Evolutionary conservation across 2,888 invertebrate species (phyloP).

Genomic region (Pimpla rufipes): DNA sequence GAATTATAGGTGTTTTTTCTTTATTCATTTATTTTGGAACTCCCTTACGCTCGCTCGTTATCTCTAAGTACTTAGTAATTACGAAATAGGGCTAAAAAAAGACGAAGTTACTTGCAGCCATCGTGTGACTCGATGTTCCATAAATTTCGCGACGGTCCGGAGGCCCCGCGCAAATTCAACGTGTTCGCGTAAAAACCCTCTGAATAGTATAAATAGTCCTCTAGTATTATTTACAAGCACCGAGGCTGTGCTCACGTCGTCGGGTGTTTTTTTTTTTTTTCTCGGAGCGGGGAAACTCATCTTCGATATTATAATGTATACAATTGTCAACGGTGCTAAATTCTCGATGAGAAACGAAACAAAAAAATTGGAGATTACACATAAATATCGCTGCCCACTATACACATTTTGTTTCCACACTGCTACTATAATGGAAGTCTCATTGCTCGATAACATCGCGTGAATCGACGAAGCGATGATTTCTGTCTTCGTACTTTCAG

Average conservation of each 20-base stretch:
- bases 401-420: constrained; percentile 5
- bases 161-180: not conserved
- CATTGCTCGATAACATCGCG: not conserved
- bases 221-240: constrained; percentile 41
- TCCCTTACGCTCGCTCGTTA: constrained; percentile 38
- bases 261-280: not conserved
- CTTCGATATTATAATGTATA: not conserved
- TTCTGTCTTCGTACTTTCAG: not conserved
- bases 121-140: not conserved
- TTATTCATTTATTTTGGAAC: constrained; percentile 41
- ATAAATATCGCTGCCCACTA: constrained; percentile 22
- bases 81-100: constrained; percentile 26
- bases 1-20: constrained; percentile 56
- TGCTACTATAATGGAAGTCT: constrained; percentile 23
- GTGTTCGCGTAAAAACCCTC: constrained; percentile 30
- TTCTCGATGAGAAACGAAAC: constrained; percentile 6
- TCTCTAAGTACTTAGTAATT: constrained; percentile 34
- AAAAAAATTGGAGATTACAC: constrained; percentile 7
- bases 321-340: constrained; percentile 17
- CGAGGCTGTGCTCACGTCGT: constrained; percentile 10
- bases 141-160: not conserved
- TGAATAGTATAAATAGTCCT: constrained; percentile 41
- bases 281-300: not conserved
- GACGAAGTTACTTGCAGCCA: not conserved
- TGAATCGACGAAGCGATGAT: constrained; percentile 6